Evolutionary conservation across 2,113 vertebrate genomes (phyloP), one percentile per base, ranked within the genome.

Genomic region (Clarias magur): DNA sequence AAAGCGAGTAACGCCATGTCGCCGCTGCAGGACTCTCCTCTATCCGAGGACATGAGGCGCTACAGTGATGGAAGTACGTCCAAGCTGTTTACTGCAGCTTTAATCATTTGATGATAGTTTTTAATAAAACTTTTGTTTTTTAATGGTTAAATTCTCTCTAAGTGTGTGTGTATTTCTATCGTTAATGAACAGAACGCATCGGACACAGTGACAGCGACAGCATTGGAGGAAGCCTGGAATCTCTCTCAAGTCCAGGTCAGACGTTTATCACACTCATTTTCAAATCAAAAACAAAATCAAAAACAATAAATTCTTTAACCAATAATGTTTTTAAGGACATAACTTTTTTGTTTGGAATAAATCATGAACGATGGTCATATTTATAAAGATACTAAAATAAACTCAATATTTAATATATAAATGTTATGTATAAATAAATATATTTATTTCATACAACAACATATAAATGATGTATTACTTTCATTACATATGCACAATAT

Each of bases 161-260:
- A 21, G 21, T n/a, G 25, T 76, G 30, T 87, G 54, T 83, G 86
- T 85, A 25, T 80, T 56, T 82, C 17, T 65, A 86, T 4, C 75
- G 4, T n/a, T 90, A 15, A 80, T 56, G 7, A 82, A 73, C 70
- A 96, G 95, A 86, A 86, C 96, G 87, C 84, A 82, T 89, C 6
- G 94, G 92, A 2, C 84, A 90, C 90, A 95, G 95, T 25, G 96
- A 97, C 90, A 90, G 90, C 6, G 98, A 99, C 68, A 98, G 95
- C 70, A 86, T 96, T 0, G 95, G 96, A 0, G 96, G 96, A 8
- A 95, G 96, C 83, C 90, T 93, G 0, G 98, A 99, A 70, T 96
- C 98, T 30, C 95, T 91, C 59, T 96, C 96, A 21, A 98, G 97
- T 80, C 97, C 97, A 91, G 97, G 98, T 98, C 84, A 87, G 92